These are phyloP conservation scores for Drymonia ruficornis DNA, from an alignment of 2,888 invertebrate genomes.

Conservation along the genomic window DNA sequence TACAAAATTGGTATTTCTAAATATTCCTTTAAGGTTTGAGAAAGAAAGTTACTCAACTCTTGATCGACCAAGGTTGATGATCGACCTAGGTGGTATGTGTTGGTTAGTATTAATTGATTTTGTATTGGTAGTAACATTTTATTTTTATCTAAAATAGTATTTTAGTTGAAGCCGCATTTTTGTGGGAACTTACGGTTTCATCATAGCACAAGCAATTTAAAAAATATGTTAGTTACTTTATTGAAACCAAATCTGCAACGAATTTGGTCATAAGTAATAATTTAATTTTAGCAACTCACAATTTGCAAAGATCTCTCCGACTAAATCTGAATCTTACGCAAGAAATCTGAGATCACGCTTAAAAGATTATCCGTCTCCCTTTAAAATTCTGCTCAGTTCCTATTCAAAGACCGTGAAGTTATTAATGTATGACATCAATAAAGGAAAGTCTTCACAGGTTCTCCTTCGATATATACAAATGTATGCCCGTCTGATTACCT, in stretches of 20 bases:
- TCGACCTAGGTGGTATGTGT: constrained; percentile 1
- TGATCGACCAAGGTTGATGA: no score
- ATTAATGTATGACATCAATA: constrained; percentile 7
- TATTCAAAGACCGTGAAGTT: constrained; percentile 1
- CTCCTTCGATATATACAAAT: constrained; percentile 1
- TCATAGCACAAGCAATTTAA: background rate
- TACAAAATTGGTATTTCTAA: background rate
- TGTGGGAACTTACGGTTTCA: background rate
- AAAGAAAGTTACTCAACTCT: background rate
- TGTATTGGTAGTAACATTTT: background rate
- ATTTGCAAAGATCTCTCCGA: no score
- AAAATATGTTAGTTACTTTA: no score
- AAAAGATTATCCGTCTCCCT: background rate
- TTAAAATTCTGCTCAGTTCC: background rate
- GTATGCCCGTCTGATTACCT: background rate
- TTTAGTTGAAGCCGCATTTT: background rate
- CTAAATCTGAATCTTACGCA: no score
- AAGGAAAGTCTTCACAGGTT: constrained; percentile 9
- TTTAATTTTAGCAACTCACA: no score
- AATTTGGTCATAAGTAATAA: no score
- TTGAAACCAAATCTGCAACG: no score
- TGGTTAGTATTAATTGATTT: background rate
- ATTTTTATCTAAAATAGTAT: background rate
- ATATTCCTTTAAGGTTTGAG: background rate
- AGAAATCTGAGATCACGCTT: background rate